A percentile compares a stretch with the other conserved stretches of the same genome.
Conservation (phyloP, 2,888 invertebrate genomes). For the Ramazzottius varieornatus region DNA sequence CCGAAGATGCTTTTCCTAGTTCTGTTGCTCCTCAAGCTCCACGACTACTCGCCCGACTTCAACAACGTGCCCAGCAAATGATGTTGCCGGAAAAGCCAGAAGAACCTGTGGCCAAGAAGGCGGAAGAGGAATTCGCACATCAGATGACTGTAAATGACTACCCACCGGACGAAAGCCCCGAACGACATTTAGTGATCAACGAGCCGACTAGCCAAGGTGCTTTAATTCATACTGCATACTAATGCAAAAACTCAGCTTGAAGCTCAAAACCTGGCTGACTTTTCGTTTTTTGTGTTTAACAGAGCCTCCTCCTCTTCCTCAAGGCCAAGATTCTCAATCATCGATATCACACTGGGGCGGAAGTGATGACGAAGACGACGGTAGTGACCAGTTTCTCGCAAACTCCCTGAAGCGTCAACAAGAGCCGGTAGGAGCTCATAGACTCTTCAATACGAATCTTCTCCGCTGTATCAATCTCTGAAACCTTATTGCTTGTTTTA, state of each 20-base stretch:
- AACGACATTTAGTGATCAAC: too few relatives aligned
- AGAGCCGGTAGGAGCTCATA: not conserved
- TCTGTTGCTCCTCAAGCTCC: not conserved
- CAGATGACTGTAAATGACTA: not conserved
- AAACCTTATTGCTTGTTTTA: not conserved
- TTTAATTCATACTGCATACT: too few relatives aligned
- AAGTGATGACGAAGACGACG: slow-evolving; percentile 1
- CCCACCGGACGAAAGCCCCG: too few relatives aligned
- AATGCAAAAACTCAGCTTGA: too few relatives aligned
- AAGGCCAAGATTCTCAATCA: too few relatives aligned
- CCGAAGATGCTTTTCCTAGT: not conserved
- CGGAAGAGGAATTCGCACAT: not conserved
- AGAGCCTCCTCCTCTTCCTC: too few relatives aligned
- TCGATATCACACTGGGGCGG: not conserved
- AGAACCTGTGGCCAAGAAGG: too few relatives aligned
- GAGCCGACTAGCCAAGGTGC: too few relatives aligned
- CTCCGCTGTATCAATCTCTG: too few relatives aligned
- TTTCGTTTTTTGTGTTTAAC: too few relatives aligned
- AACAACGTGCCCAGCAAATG: slow-evolving; percentile 23
- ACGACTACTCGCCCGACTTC: slow-evolving; percentile 34
- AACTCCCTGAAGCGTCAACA: not conserved
- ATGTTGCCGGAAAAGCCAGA: not conserved
- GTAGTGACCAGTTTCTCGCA: not conserved
- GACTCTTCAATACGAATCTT: too few relatives aligned
- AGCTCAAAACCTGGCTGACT: too few relatives aligned